These are phyloP conservation scores for Antheraea mylitta DNA, from an alignment of 1,140 invertebrate genomes.

Conservation along the genomic window DNA sequence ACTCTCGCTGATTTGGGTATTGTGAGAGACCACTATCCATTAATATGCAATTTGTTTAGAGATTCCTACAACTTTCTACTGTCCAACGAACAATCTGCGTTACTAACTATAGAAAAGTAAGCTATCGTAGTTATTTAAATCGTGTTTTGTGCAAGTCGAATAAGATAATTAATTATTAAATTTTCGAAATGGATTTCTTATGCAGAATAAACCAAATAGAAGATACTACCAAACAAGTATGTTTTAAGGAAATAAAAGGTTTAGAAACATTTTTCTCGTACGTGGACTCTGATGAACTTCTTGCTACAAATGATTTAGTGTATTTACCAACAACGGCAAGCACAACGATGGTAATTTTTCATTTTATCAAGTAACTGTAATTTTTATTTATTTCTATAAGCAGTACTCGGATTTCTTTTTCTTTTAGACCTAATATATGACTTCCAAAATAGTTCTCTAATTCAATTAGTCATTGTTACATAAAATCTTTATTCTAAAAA, in stretches of 20 bases:
- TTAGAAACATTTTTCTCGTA: slow-evolving; percentile 28
- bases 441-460: too few relatives aligned
- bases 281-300: slow-evolving; percentile 32
- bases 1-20: not conserved
- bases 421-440: too few relatives aligned
- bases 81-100: not conserved
- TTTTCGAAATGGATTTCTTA: too few relatives aligned
- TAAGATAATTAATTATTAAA: too few relatives aligned
- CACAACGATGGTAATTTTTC: slow-evolving; percentile 18
- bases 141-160: too few relatives aligned
- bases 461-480: too few relatives aligned
- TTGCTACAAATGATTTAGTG: slow-evolving; percentile 30
- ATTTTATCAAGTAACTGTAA: too few relatives aligned
- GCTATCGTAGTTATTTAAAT: not conserved
- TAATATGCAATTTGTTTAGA: not conserved
- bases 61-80: not conserved
- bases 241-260: slow-evolving; percentile 21
- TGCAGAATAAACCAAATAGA: slow-evolving; percentile 15
- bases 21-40: not conserved
- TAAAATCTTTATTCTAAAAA: too few relatives aligned
- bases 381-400: too few relatives aligned
- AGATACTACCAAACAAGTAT: slow-evolving; percentile 33
- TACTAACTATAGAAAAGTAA: not conserved
- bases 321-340: slow-evolving; percentile 25
- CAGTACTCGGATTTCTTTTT: too few relatives aligned